Evolutionary conservation across 1,140 invertebrate species (phyloP).

Genomic region (Lucilia cuprina): DNA sequence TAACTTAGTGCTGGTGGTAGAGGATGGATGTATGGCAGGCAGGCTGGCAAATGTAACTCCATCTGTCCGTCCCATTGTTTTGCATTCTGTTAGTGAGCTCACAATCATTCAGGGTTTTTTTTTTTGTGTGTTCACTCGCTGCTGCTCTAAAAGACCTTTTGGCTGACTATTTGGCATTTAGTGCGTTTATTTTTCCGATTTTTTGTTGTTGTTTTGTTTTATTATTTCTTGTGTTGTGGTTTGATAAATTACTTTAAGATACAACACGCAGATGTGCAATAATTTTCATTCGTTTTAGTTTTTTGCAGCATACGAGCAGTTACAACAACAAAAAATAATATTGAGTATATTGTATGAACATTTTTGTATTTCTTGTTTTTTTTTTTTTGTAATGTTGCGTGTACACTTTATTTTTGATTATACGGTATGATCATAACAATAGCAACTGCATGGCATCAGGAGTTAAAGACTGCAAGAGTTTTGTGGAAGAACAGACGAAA

Average conservation of each 20-base stretch:
- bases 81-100: background rate
- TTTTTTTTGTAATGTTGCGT: background rate
- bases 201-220: background rate
- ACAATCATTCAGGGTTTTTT: background rate
- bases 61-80: background rate
- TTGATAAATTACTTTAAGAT: conserved; percentile 12
- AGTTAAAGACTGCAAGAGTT: background rate
- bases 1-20: background rate
- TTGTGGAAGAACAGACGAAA: too few species aligned
- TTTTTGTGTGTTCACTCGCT: background rate
- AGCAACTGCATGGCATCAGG: background rate
- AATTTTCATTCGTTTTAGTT: background rate
- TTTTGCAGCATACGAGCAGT: background rate
- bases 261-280: conserved; percentile 10
- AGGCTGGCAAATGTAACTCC: background rate
- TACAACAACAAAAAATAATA: too few species aligned
- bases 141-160: conserved; percentile 5
- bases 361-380: too few species aligned
- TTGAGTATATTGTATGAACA: too few species aligned
- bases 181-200: background rate
- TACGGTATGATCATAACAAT: background rate
- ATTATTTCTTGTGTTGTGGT: background rate
- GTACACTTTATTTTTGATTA: background rate
- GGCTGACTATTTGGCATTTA: conserved; percentile 17
- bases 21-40: background rate